Conservation (phyloP, 1,140 invertebrate species). For the Diabrotica undecimpunctata region DNA sequence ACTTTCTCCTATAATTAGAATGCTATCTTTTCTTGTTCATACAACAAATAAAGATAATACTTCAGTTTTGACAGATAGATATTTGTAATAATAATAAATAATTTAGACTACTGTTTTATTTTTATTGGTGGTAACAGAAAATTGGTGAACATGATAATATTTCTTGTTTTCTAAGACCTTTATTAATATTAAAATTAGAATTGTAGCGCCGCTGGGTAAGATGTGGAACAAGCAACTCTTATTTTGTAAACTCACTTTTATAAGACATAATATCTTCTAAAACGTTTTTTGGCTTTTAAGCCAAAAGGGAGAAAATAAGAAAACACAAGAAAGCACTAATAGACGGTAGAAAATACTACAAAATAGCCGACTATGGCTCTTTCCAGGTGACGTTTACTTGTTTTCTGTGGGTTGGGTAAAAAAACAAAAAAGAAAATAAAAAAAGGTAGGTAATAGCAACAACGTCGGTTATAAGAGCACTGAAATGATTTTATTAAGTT, state of each 20-base stretch:
- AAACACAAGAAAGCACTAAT: constrained; percentile 1
- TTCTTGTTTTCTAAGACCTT: too few relatives aligned
- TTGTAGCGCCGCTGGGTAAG: background rate
- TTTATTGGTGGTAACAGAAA: too few relatives aligned
- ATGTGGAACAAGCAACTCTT: background rate
- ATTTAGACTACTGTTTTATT: too few relatives aligned
- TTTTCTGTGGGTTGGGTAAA: background rate
- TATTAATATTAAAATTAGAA: too few relatives aligned
- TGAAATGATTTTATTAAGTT: too few relatives aligned
- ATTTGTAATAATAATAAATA: too few relatives aligned
- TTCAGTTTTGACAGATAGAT: too few relatives aligned
- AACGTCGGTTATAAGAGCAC: background rate
- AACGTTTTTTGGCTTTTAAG: constrained; percentile 1
- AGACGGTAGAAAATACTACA: constrained; percentile 2
- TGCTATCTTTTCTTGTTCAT: too few relatives aligned
- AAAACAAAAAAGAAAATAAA: background rate
- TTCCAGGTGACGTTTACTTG: background rate
- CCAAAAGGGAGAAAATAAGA: background rate
- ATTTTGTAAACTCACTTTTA: background rate
- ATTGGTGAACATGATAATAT: too few relatives aligned
- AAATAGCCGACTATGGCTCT: background rate
- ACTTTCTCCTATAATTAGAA: too few relatives aligned
- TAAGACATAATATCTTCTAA: constrained; percentile 3
- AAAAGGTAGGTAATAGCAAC: background rate
- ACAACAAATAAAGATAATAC: too few relatives aligned